Evolutionary conservation across 2,113 vertebrate genomes (phyloP), one percentile per base, ranked within the genome.

Genomic region (Aplodontia rufa): DNA sequence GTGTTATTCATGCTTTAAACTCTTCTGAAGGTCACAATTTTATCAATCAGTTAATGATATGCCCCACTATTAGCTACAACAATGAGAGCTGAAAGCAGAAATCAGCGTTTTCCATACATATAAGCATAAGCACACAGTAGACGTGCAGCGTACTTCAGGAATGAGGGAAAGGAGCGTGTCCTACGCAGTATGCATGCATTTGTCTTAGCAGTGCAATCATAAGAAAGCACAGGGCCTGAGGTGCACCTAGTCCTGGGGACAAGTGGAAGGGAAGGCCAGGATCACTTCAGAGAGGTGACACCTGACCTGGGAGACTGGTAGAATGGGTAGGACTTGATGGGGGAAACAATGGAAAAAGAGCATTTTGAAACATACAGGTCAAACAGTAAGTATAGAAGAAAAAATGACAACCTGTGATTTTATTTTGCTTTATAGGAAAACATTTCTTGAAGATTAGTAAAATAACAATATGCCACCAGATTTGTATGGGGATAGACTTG

Each of bases 371-470:
- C 37, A 72, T 32, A 1, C 17, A 76, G 19, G 49, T 45, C 87
- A 76, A 32, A 68, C 32, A 87, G 19, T 45, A 58, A 71, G 9
- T 32, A 1, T 2, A 66, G 30, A 85, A 49, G 30, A 51, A 58
- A 84, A 49, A 78, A 20, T 45, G 28, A 40, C 35, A 69, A 62
- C 32, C 49, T 75, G 51, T 58, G 53, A 40, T 81, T 51, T 76
- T 35, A 87, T 62, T 97, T 79, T 32, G 68, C 62, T 49, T 94
- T 86, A 10, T 55, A 87, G 53, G 42, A 92, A 93, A 75, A 30
- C 47, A 47, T 71, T 62, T 72, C 40, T 86, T 64, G 6, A 93
- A 84, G 30, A 81, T 45, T 37, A 85, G 35, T 69, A 53, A 84
- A 47, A 55, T 74, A 78, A 82, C 12, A 58, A 32, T 58, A 83